Evolutionary conservation across 2,888 invertebrate species (phyloP).

Genomic region (Calameuta filiformis): DNA sequence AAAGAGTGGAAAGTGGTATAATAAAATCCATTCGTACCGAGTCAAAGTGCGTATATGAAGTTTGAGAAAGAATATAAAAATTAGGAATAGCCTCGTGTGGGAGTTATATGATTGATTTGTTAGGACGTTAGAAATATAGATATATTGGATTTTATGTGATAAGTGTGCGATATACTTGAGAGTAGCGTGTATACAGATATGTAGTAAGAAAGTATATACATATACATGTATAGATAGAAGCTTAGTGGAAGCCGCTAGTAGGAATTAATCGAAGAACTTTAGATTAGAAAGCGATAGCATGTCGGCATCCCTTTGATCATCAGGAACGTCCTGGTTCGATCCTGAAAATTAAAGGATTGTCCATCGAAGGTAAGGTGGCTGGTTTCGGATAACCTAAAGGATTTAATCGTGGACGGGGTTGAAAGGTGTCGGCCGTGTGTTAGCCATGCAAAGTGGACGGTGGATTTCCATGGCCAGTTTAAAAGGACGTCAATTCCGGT

Average conservation of each 20-base stretch:
- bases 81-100: background rate
- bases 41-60: background rate
- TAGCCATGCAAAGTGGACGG: slow-evolving; percentile 3
- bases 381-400: background rate
- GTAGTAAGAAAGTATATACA: no score
- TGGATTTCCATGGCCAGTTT: background rate
- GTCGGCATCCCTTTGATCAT: slow-evolving; percentile 14
- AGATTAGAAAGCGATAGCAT: slow-evolving; percentile 1
- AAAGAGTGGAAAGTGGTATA: background rate
- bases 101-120: background rate
- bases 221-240: background rate
- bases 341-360: background rate
- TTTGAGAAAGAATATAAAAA: background rate
- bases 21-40: background rate
- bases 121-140: background rate
- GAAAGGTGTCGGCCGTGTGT: slow-evolving; percentile 8
- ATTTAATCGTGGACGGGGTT: background rate
- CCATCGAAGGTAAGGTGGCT: background rate
- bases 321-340: background rate
- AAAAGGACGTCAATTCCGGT: slow-evolving; percentile 38
- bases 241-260: background rate
- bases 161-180: background rate
- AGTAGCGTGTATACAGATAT: background rate
- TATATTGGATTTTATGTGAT: background rate
- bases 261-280: background rate